Conservation (phyloP, 1,140 invertebrate genomes). For the Dreissena rostriformis region DNA sequence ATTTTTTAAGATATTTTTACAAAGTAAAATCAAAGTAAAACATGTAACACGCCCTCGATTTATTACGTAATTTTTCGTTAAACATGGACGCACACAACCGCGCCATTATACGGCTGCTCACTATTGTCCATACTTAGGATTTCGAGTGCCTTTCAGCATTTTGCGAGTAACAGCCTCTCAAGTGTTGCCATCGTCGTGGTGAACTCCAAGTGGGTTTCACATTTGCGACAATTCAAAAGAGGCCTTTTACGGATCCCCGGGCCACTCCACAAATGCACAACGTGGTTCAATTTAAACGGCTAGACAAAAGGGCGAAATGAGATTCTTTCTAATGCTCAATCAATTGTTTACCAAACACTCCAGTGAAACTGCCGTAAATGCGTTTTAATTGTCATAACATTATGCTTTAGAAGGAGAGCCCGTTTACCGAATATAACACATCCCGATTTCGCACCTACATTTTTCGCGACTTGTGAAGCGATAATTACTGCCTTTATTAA, state of each 20-base stretch:
- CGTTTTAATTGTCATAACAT: conserved; percentile 53
- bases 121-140: no score
- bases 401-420: conserved; percentile 15
- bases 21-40: no score
- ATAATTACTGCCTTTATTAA: no score
- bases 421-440: conserved; percentile 26
- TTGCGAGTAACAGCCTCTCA: neutral
- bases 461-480: no score
- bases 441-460: neutral
- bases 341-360: conserved; percentile 58
- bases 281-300: conserved; percentile 17
- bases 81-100: no score
- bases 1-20: no score
- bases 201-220: neutral
- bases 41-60: no score
- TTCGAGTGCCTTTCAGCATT: no score
- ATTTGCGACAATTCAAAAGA: neutral
- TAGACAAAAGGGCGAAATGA: conserved; percentile 34
- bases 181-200: neutral
- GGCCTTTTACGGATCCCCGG: neutral
- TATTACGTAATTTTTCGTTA: no score
- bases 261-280: conserved; percentile 31
- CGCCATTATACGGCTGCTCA: no score
- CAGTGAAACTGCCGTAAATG: conserved; percentile 34
- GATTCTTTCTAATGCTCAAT: conserved; percentile 31